Conservation (phyloP, 2,888 invertebrate genomes). For the Drosophila anomelani region DNA sequence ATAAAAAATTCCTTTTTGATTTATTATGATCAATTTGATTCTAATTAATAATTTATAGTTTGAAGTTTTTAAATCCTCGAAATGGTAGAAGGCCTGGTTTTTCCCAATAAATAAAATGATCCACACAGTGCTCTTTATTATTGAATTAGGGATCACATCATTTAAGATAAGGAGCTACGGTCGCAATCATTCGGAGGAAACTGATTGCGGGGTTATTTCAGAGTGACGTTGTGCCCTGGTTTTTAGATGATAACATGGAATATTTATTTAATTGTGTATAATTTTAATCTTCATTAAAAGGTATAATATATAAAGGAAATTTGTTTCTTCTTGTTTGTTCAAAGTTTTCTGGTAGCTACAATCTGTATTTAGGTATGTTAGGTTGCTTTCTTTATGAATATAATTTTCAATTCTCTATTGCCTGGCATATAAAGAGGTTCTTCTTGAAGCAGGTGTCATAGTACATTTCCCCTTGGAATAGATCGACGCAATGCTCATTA, state of each 20-base stretch:
- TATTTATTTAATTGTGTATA: neutral
- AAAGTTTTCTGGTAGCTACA: neutral
- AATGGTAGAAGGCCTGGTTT: neutral
- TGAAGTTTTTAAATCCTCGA: no score
- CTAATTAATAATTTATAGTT: no score
- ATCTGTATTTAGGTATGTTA: neutral
- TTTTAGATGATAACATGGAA: neutral
- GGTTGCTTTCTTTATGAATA: neutral
- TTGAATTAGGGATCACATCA: neutral
- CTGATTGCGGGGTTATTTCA: neutral
- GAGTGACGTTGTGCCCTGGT: neutral
- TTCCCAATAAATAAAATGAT: neutral
- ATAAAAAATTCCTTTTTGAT: no score
- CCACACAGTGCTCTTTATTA: neutral
- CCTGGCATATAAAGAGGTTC: neutral
- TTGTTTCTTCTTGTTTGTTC: no score
- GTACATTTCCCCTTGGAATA: neutral
- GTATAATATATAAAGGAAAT: neutral
- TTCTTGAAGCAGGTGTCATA: neutral
- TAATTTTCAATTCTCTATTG: neutral
- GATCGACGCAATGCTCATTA: constrained; percentile 1
- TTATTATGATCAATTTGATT: no score
- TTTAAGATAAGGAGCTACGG: neutral
- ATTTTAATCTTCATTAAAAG: neutral
- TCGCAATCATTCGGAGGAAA: neutral